Base-by-base conservation (phyloP, 2,888 invertebrate species). In the Coenonympha arcania region DNA sequence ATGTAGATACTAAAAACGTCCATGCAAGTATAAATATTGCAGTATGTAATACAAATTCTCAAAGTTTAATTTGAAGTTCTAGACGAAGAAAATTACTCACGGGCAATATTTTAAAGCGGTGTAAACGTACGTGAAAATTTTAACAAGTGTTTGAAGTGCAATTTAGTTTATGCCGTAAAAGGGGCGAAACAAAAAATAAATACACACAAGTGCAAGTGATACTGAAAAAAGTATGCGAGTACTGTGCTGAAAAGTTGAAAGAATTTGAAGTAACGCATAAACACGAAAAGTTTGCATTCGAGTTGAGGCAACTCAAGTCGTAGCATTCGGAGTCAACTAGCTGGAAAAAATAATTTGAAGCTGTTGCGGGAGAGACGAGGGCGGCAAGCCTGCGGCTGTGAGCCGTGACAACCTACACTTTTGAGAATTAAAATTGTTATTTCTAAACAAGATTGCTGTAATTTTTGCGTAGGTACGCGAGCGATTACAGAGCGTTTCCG, bases 341-440 rank as follows among this genome's bases (percentile, higher is more conserved):
- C 67, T 83, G 84, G 83, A 85, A 85, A 83, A 78, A 84, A 76
- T 81, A 80, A 83, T 83, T 73, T 75, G 79, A 75, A 73, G 76
- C 75, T 68, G 73, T 66, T 68, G 73, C 66, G 68, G 71, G 63
- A 63, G 63, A 64, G 68, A 68, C 68, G 26, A 68, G 59, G 54
- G 60, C 41, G 49, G 46, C 16, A 11, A 2, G 37, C 20, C 20
- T n/a, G n/a, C n/a, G n/a, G n/a, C 8, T 20, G 20, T 6, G 20
- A 19, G 6, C n/a, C 8, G 37, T 19, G 36, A 19, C 19, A n/a
- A 36, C 39, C 39, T 24, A 24, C 24, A 22, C 8, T 39, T 22
- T 22, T 4, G 8, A 22, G 15, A 6, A n/a, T 36, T 6, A 36
- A 15, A 24, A 22, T 39, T 9, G 16, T 18, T 9, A 33, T 33